Evolutionary conservation across 2,113 vertebrate genomes (phyloP), one percentile per base, ranked within the genome.

Genomic region (Lucifuga dentata): DNA sequence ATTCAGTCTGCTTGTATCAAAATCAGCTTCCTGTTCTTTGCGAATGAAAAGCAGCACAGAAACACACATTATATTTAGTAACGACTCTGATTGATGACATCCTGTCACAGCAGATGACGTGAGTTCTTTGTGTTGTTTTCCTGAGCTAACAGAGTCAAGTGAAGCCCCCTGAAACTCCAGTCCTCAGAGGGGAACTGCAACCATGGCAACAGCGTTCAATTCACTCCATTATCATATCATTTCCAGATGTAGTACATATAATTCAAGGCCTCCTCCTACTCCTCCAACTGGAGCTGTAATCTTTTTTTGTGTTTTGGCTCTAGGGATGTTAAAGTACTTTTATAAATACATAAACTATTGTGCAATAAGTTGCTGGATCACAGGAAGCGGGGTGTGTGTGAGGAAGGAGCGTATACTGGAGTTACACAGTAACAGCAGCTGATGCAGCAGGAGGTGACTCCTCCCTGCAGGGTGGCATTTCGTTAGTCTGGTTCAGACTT

Each of bases 221-320:
- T 57, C 56, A 46, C 58, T 75, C 57, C 15, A 78, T 84, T 80
- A 79, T 86, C 68, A 82, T 78, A 89, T 89, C 21, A 71, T 85
- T 85, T 89, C 83, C 86, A 89, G 82, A 84, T 90, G 84, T 78
- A 51, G 33, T 56, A 51, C 45, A 52, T 57, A 44, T 68, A 48
- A 73, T 76, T 73, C 53, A 67, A 63, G 63, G 26, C 9, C 43
- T 43, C 11, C 39, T 39, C 8, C 26, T 21, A 29, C 29, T 20
- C 26, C 49, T 59, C 19, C 52, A 20, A 45, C 11, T 60, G 20
- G 33, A 48, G 23, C 24, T 39, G 35, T 41, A 36, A n/a, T 51
- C 32, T 62, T 59, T 79, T 12, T 53, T 23, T 50, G 26, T 38
- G 10, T 64, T 72, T 65, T 61, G 24, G 24, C 59, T 63, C 38